Base-by-base conservation (phyloP, 1,140 invertebrate genomes). In the Diabrotica virgifera region DNA sequence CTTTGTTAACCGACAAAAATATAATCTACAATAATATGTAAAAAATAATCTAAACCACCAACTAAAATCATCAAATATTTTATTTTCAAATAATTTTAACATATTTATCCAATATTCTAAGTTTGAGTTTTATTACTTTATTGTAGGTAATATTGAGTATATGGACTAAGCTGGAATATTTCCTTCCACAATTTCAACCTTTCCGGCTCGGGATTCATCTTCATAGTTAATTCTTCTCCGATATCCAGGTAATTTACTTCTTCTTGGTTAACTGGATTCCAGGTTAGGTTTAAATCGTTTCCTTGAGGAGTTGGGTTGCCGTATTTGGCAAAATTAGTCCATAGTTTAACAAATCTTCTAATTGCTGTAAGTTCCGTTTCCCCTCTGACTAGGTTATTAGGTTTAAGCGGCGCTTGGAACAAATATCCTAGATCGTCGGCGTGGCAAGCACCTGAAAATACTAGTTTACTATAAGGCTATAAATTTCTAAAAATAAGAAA, bases 251-350 rank as follows among this genome's bases (percentile, higher is more conserved):
- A 73, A 56, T 66, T 59, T 4, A 73, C 9, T 56, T 67, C 50
- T 9, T 68, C 62, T 46, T 53, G 37, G 13, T 64, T 38, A 7
- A 67, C 67, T 7, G 70, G 68, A 52, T 68, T 57, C 73, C 73
- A 74, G 24, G 24, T 10, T 38, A 67, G 56, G 13, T 46, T 46
- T 6, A 68, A 40, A 13, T 46, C 81, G 70, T 11, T 58, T 40
- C 8, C 8, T 6, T 67, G 12, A 5, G 74, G 75, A 50, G 77
- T 81, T 10, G 81, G 81, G 59, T 81, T 65, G 5, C 78, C 79
- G 63, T 59, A 73, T 72, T 80, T 81, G 6, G 79, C 81, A 74
- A 83, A 83, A 72, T 82, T 81, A 5, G 78, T 66, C 81, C 81
- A 83, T 64, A 82, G 64, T 64, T 72, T 70, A 5, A 76, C 68